These are phyloP conservation scores for Python bivittatus DNA, from an alignment of 2,113 vertebrate genomes.

Conservation along the genomic window DNA sequence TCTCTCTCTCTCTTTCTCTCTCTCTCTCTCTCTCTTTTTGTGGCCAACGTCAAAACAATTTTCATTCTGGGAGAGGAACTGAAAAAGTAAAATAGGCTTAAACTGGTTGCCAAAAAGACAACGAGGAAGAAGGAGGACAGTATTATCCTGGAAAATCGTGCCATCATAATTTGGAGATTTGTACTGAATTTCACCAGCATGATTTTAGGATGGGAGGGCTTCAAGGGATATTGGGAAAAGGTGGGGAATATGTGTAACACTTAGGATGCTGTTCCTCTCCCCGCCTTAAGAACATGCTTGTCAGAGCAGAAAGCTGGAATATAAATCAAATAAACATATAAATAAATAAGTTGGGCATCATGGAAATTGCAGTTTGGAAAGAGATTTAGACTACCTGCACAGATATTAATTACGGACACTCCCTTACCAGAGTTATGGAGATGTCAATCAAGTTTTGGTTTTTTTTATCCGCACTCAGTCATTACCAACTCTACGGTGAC, in stretches of 20 bases:
- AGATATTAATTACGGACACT: neutral
- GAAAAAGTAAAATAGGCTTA: neutral
- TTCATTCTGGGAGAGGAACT: neutral
- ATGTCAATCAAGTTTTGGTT: neutral
- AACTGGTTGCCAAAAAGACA: neutral
- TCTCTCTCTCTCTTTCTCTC: too few species aligned
- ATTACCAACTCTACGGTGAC: too few species aligned
- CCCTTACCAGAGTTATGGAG: neutral
- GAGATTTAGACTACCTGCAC: neutral
- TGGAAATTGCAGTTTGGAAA: neutral
- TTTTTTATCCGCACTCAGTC: too few species aligned
- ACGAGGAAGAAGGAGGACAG: neutral
- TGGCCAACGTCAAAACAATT: neutral
- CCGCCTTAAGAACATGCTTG: neutral
- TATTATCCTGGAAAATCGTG: neutral
- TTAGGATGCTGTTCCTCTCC: neutral
- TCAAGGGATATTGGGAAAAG: neutral
- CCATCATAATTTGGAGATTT: neutral
- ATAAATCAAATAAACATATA: neutral
- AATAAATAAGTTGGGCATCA: neutral
- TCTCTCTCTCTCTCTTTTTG: too few species aligned
- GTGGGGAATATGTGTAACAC: neutral
- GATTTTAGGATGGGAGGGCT: neutral
- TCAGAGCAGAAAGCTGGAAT: neutral
- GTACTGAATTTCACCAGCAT: neutral